Evolutionary conservation across 1,140 invertebrate genomes (phyloP).

Genomic region (Apis cerana): DNA sequence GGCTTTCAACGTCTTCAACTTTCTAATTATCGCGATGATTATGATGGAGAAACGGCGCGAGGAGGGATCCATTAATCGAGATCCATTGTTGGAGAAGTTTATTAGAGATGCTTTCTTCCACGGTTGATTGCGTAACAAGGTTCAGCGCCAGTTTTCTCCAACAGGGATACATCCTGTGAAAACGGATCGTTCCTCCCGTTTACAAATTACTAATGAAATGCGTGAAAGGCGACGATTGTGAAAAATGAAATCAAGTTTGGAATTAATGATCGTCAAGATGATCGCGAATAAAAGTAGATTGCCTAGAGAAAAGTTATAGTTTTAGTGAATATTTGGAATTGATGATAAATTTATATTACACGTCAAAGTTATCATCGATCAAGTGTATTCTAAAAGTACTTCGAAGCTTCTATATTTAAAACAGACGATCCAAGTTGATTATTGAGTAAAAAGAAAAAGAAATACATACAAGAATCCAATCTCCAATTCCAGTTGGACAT

Average conservation of each 20-base stretch:
- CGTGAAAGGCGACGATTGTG: not conserved
- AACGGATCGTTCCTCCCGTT: not conserved
- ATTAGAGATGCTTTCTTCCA: not conserved
- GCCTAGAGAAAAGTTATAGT: no score
- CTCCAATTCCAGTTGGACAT: not conserved
- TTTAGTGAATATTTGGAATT: no score
- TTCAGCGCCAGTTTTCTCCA: not conserved
- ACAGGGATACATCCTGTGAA: not conserved
- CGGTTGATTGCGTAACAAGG: not conserved
- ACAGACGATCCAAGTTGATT: no score
- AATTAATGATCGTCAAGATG: not conserved
- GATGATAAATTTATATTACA: no score
- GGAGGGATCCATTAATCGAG: not conserved
- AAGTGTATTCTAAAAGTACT: not conserved
- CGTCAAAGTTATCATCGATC: not conserved
- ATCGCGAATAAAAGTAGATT: no score
- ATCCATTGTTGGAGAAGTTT: not conserved
- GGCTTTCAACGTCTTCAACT: no score
- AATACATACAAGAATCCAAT: no score
- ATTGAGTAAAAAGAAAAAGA: no score
- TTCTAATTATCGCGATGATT: slow-evolving; percentile 12
- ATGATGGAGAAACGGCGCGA: not conserved
- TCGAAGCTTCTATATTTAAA: not conserved
- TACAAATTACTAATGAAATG: not conserved
- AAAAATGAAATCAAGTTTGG: not conserved